Evolutionary conservation across 2,888 invertebrate species (phyloP).

Genomic region (Poecilus cupreus): DNA sequence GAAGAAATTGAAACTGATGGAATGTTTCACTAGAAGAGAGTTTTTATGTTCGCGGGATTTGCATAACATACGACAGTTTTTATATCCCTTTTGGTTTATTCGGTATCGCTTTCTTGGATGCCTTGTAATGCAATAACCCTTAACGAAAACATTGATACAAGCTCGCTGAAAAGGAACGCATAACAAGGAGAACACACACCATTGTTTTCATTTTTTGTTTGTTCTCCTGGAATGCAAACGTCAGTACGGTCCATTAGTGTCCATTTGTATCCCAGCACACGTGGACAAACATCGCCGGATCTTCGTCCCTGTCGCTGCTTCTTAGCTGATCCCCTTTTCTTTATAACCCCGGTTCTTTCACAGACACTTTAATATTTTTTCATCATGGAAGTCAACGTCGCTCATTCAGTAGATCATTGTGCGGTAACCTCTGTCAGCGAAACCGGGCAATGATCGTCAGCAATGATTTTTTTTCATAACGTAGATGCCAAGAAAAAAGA

Average conservation of each 20-base stretch:
- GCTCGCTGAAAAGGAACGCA: conserved; percentile 12
- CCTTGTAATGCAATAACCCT: conserved; percentile 38
- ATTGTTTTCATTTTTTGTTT: conserved; percentile 44
- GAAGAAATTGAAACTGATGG: conserved; percentile 18
- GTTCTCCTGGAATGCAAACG: conserved; percentile 31
- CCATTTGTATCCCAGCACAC: conserved; percentile 26
- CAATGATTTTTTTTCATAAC: conserved; percentile 29
- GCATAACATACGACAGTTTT: conserved; percentile 31
- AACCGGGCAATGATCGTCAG: conserved; percentile 4
- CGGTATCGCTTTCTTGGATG: conserved; percentile 13
- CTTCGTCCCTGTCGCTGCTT: neutral
- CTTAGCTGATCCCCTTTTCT: conserved; percentile 19
- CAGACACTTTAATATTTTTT: conserved; percentile 47
- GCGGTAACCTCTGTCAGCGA: conserved; percentile 16
- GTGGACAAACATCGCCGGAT: conserved; percentile 33
- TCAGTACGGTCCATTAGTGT: conserved; percentile 42
- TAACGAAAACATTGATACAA: conserved; percentile 25
- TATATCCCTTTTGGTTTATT: conserved; percentile 26
- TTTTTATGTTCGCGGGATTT: conserved; percentile 16
- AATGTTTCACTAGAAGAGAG: conserved; percentile 12
- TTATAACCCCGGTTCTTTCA: conserved; percentile 13
- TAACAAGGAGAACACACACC: conserved; percentile 22
- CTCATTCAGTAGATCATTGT: conserved; percentile 17
- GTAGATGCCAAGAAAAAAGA: neutral
- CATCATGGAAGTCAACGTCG: conserved; percentile 9